phyloP scores from a whole-genome alignment of 23 tunicate species.

The Trididemnum nubilum region DNA sequence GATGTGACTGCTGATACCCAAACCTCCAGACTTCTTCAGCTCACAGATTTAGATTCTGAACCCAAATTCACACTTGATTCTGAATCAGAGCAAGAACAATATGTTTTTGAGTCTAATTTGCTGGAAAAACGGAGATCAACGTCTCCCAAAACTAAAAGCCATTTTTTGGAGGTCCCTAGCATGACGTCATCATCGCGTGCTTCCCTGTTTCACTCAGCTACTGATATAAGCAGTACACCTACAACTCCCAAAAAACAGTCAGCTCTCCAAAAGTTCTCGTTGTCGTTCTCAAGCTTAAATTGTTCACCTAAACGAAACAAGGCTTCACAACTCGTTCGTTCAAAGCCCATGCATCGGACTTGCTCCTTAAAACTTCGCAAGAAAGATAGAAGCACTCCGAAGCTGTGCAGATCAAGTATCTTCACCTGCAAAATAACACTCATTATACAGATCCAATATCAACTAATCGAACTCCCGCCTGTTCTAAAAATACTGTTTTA shows the following conservation, averaged over 20 bases:
- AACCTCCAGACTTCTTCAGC: neutral
- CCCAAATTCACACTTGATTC: neutral
- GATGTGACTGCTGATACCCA: neutral
- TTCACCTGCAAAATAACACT: too few species aligned
- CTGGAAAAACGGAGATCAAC: neutral
- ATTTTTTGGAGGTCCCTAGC: neutral
- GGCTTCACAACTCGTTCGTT: neutral
- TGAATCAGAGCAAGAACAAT: neutral
- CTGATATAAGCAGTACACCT: too few species aligned
- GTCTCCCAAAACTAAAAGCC: neutral
- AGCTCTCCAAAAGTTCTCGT: neutral
- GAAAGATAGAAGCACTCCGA: too few species aligned
- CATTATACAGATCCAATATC: too few species aligned
- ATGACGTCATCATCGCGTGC: neutral
- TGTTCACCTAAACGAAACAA: conserved; percentile 1
- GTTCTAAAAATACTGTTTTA: too few species aligned
- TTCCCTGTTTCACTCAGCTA: neutral
- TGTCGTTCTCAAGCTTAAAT: neutral
- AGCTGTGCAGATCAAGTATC: too few species aligned
- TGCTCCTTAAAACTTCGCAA: conserved; percentile 4
- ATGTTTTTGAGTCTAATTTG: neutral
- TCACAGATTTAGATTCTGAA: neutral
- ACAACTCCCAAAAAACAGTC: neutral
- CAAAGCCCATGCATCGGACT: neutral
- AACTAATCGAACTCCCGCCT: too few species aligned